Base-by-base conservation (phyloP, 1,140 invertebrate species). In the Listronotus bonariensis region DNA sequence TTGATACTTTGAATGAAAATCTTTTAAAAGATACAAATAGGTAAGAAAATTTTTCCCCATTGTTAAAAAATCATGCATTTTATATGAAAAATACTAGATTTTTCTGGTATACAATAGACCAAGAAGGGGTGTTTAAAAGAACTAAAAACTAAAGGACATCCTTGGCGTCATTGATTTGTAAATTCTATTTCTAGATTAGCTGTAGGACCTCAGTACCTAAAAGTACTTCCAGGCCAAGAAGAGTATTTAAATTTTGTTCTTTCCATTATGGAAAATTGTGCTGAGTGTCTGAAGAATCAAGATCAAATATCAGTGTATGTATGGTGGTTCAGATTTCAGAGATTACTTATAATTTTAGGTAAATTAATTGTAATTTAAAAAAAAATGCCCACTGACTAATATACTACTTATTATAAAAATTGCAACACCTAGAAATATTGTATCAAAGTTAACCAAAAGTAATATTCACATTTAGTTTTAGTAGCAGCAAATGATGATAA, bases 251-350 rank as follows among this genome's bases (percentile, higher is more conserved):
- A 81, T 31, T 86, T 85, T 70, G 65, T 88, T 0, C 48, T 72
- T 0, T 53, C 60, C 0, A 62, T 82, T 26, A 77, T 84, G 49
- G 65, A 79, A 36, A 73, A 75, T 34, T 81, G 79, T 67, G 73
- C 74, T 36, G 65, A 77, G 8, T 77, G 73, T 55, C 77, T 82
- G 54, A 63, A 68, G 46, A 62, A 70, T 7, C 67, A 77, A 34
- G 78, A 82, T 48, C 40, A 57, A 36, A 80, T 78, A 9, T 78
- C 84, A 12, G 80, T 87, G 54, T 78, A 81, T 12, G 61, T 87
- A 8, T 83, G 87, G 80, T 87, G 83, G 84, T 75, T 88, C 26
- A 77, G 83, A 65, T 85, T 88, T 68, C 82, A 87, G 71, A 78
- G 85, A 17, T 65, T 87, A 34, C 57, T 86, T 0, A 73, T 85